Percentiles rank a stretch among this genome's conserved stretches.
phyloP scores from a whole-genome alignment of 2,113 vertebrate species.

The Triplophysa siluroides region DNA sequence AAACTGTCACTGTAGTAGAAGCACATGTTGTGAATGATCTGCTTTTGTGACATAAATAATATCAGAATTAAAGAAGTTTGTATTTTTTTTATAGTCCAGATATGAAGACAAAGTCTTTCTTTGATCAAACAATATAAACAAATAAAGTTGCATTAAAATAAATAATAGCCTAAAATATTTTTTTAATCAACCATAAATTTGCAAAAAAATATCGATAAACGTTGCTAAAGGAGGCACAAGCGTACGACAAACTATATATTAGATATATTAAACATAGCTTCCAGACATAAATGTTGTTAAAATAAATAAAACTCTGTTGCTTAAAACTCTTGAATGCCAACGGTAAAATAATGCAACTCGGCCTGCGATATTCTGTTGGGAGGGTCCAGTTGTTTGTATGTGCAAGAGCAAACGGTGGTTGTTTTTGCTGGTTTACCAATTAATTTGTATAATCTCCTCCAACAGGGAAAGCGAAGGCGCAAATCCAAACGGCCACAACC shows the following conservation, averaged over 20 bases:
- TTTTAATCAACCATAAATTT: no score
- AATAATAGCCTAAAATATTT: no score
- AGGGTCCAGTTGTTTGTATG: background rate
- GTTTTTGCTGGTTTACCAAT: slow-evolving; percentile 1
- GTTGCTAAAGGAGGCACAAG: no score
- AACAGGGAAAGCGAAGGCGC: slow-evolving; percentile 97
- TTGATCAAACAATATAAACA: background rate
- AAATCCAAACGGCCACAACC: slow-evolving; percentile 91
- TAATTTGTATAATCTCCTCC: slow-evolving; percentile 32
- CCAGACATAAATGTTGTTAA: no score
- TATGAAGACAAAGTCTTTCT: background rate
- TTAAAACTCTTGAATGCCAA: background rate
- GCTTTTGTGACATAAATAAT: background rate
- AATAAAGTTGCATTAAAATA: no score
- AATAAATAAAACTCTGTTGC: background rate
- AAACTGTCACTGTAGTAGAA: no score
- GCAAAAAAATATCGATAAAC: no score
- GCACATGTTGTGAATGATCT: background rate
- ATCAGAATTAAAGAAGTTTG: background rate
- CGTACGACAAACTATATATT: background rate
- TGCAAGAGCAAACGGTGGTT: background rate
- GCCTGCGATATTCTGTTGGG: background rate
- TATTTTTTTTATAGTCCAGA: background rate
- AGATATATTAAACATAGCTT: background rate
- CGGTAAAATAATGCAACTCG: background rate